Evolutionary conservation across 1,140 invertebrate species (phyloP).

Genomic region (Palaemon carinicauda): DNA sequence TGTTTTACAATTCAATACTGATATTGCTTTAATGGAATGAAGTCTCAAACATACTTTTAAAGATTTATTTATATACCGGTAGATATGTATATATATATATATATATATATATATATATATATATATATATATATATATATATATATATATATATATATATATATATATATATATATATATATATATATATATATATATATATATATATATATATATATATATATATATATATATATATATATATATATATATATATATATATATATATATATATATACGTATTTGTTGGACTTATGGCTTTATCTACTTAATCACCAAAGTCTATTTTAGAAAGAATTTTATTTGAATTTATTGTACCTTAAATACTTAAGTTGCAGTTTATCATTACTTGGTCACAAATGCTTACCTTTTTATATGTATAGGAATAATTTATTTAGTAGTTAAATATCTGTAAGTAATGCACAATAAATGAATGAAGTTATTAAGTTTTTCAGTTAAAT

Average conservation of each 20-base stretch:
- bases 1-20: constrained; percentile 38
- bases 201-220: too few relatives aligned
- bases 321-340: constrained; percentile 50
- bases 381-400: constrained; percentile 55
- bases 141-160: too few relatives aligned
- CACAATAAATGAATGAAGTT: constrained; percentile 51
- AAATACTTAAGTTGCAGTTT: constrained; percentile 45
- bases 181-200: too few relatives aligned
- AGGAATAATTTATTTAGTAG: constrained; percentile 53
- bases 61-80: constrained; percentile 34
- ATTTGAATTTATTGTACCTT: constrained; percentile 41
- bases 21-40: constrained; percentile 48
- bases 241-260: too few relatives aligned
- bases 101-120: too few relatives aligned
- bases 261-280: constrained; percentile 14
- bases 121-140: too few relatives aligned
- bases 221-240: too few relatives aligned
- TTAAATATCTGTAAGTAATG: constrained; percentile 50
- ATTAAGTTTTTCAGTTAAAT: constrained; percentile 30
- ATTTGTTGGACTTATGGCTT: constrained; percentile 30
- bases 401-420: constrained; percentile 51
- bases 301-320: constrained; percentile 55
- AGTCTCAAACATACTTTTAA: constrained; percentile 50
- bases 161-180: too few relatives aligned
- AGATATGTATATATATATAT: neutral